Percentiles rank a stretch among this genome's conserved stretches.
Conservation (phyloP, 2,797 vertebrate species). For the Myripristis murdjan region DNA sequence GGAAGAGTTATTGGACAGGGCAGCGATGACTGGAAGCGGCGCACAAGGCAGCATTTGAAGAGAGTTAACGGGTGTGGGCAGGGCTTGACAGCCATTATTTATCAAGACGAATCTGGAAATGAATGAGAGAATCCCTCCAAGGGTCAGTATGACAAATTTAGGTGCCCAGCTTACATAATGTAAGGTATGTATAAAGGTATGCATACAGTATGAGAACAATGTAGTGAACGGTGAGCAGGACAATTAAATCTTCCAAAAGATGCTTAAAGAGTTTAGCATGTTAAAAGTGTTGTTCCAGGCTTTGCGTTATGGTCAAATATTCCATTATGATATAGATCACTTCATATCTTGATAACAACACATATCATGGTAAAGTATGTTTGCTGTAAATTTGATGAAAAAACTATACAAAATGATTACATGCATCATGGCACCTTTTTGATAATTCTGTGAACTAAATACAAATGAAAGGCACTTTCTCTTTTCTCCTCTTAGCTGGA, state of each 20-base stretch:
- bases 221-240: not conserved
- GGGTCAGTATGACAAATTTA: constrained; percentile 34
- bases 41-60: constrained; percentile 55
- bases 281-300: no score
- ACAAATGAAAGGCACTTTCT: no score
- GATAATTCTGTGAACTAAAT: no score
- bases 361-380: no score
- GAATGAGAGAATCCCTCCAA: constrained; percentile 35
- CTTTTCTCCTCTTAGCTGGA: no score
- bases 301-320: no score
- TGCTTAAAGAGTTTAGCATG: no score
- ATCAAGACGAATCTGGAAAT: constrained; percentile 62
- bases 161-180: constrained; percentile 15
- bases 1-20: constrained; percentile 79
- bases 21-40: constrained; percentile 69
- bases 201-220: not conserved
- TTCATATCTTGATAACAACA: no score
- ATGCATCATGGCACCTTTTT: no score
- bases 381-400: no score
- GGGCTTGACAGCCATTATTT: constrained; percentile 54
- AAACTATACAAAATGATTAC: no score
- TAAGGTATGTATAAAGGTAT: not conserved
- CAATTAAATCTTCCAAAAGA: not conserved
- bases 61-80: constrained; percentile 45
- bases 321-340: no score